Evolutionary conservation across 2,113 vertebrate genomes (phyloP).

Genomic region (Cettia cetti): DNA sequence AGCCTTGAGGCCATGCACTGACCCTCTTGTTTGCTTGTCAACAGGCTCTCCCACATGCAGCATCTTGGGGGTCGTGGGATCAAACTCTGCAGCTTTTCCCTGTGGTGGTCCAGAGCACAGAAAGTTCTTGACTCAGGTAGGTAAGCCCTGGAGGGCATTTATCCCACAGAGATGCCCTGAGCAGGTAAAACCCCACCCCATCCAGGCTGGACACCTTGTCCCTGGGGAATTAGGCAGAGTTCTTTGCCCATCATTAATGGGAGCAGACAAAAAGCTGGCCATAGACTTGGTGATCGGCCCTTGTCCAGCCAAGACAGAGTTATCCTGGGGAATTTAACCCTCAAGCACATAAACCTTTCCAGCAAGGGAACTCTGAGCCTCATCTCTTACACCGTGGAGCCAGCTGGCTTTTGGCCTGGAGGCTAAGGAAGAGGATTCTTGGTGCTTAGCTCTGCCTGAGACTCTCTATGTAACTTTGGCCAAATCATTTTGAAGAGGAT

Average conservation of each 20-base stretch:
- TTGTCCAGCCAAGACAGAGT: background rate
- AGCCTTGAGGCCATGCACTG: background rate
- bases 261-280: background rate
- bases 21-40: background rate
- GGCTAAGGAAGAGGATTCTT: background rate
- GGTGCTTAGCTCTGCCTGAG: background rate
- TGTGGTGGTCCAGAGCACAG: background rate
- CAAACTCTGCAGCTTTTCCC: background rate
- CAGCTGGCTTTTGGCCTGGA: background rate
- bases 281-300: background rate
- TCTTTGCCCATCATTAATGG: background rate
- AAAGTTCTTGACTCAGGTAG: background rate
- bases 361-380: background rate
- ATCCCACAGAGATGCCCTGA: background rate
- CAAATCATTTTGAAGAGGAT: background rate
- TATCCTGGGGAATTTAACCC: background rate
- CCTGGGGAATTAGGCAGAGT: background rate
- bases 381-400: background rate
- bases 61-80: accelerated
- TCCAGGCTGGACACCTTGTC: background rate
- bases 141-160: background rate
- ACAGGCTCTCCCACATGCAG: background rate
- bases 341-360: background rate
- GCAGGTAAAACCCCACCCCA: background rate
- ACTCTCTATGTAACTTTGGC: background rate